phyloP scores from a whole-genome alignment of 2,113 vertebrate species.

The Chlorocebus sabaeus region DNA sequence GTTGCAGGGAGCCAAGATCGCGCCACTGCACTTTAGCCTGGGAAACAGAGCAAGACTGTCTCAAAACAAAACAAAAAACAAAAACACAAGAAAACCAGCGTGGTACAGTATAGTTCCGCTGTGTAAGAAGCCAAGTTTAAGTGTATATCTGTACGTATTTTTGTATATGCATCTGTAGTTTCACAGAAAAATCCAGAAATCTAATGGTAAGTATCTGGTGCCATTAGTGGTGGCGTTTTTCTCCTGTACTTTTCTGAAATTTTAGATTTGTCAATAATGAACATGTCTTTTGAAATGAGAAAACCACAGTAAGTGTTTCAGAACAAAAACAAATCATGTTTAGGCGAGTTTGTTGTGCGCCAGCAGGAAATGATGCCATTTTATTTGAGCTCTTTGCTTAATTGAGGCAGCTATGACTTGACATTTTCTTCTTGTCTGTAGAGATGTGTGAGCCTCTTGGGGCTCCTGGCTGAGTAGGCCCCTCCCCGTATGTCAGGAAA shows the following conservation, averaged over 20 bases:
- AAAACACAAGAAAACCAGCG: not conserved
- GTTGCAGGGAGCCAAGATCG: no score
- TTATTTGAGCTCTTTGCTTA: not conserved
- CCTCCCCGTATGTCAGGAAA: not conserved
- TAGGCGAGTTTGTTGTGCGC: not conserved
- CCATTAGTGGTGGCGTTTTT: not conserved
- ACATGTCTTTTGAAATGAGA: not conserved
- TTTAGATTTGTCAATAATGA: not conserved
- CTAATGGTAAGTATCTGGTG: no score
- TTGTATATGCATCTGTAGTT: not conserved
- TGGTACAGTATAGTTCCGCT: fast-evolving
- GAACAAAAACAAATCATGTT: not conserved
- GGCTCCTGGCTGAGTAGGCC: fast-evolving
- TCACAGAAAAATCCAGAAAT: not conserved
- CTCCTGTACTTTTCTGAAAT: not conserved
- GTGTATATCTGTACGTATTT: not conserved
- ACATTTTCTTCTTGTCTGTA: fast-evolving
- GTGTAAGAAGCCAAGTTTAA: not conserved
- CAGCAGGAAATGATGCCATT: fast-evolving
- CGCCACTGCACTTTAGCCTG: no score
- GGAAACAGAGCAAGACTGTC: no score
- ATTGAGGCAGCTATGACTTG: not conserved
- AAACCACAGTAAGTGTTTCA: not conserved
- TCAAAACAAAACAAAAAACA: no score
- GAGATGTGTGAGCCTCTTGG: fast-evolving